A percentile compares a stretch with the other conserved stretches of the same genome.
phyloP scores from a whole-genome alignment of 2,113 vertebrate genomes.

The Oreotragus oreotragus region DNA sequence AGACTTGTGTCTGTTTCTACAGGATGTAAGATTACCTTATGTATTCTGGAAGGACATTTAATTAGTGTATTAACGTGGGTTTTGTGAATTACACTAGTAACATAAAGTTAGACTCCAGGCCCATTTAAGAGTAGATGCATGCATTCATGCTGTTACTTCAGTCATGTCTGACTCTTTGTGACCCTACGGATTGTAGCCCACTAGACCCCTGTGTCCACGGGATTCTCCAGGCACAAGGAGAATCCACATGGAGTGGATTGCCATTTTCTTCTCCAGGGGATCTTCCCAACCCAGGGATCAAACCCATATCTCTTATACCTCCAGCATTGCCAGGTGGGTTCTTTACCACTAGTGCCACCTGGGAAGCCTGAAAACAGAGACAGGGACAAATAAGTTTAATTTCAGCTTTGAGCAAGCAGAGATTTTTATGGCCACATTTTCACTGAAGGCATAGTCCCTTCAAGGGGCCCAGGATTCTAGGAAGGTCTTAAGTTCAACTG shows the following conservation, averaged over 20 bases:
- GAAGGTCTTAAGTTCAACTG: neutral
- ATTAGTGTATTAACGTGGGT: neutral
- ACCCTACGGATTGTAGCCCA: fast-evolving
- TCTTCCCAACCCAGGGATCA: neutral
- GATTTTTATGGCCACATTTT: neutral
- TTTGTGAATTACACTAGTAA: neutral
- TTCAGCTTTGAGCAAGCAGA: neutral
- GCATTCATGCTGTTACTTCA: neutral
- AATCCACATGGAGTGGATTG: neutral
- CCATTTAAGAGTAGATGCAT: neutral
- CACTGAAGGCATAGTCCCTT: neutral
- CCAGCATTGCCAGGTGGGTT: neutral
- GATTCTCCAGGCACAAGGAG: neutral
- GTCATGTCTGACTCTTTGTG: neutral
- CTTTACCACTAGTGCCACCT: neutral
- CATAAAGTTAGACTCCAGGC: neutral
- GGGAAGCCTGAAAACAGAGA: neutral
- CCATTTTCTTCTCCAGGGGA: neutral
- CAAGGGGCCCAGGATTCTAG: neutral
- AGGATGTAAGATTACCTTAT: neutral
- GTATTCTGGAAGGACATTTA: neutral
- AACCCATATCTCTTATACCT: neutral
- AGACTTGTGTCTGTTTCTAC: neutral
- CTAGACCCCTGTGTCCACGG: neutral
- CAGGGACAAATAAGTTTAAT: neutral